Conservation (phyloP, 2,888 invertebrate species). For the Acholoe squamosa region DNA sequence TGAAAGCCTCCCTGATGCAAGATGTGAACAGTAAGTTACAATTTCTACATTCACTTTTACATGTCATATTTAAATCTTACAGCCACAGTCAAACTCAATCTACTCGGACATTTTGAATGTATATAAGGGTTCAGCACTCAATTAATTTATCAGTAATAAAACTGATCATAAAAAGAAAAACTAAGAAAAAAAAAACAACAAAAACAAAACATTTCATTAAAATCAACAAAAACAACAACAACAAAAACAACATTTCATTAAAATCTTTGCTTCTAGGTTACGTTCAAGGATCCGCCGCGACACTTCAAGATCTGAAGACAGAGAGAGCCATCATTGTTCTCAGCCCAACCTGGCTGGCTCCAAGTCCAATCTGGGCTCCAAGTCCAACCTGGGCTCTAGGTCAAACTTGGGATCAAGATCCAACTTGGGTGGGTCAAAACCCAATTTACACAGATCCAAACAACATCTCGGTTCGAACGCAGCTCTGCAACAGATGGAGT, state of each 20-base stretch:
- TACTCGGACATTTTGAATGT: too few relatives aligned
- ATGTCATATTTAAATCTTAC: too few relatives aligned
- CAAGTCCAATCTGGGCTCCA: slow-evolving; percentile 9
- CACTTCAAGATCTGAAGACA: slow-evolving; percentile 61
- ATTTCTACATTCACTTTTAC: too few relatives aligned
- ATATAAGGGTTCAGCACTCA: too few relatives aligned
- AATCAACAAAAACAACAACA: too few relatives aligned
- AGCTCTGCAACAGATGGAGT: neutral
- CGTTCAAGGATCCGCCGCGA: slow-evolving; percentile 62
- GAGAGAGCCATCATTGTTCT: neutral
- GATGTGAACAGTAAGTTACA: slow-evolving; percentile 15
- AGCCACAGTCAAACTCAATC: too few relatives aligned
- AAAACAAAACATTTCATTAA: too few relatives aligned
- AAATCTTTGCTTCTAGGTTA: neutral
- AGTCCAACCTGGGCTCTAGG: neutral
- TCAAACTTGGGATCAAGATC: neutral
- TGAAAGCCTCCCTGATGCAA: slow-evolving; percentile 70
- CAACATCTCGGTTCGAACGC: neutral
- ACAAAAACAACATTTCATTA: too few relatives aligned
- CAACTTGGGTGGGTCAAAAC: neutral
- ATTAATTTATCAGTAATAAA: too few relatives aligned
- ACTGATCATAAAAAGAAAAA: too few relatives aligned
- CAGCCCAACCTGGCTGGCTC: neutral
- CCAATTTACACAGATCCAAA: neutral
- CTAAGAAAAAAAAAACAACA: too few relatives aligned